Conservation (phyloP, 2,113 vertebrate genomes). For the Pontoporia blainvillei region DNA sequence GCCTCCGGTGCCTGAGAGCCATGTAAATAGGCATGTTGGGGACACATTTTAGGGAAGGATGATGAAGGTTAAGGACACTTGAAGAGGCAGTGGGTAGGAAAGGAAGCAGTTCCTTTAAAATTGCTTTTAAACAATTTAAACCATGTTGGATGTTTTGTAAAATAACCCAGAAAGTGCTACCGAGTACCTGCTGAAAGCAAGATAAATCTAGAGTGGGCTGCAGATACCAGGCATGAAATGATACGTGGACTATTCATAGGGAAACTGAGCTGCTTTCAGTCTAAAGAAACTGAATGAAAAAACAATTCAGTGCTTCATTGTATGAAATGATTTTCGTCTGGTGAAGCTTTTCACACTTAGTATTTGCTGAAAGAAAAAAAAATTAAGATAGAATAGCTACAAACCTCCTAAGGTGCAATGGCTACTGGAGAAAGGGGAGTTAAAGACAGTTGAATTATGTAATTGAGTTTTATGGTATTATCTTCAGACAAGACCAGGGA, state of each 20-base stretch:
- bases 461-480: conserved; percentile 1
- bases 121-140: conserved; percentile 38
- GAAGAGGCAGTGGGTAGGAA: not conserved
- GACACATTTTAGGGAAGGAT: conserved; percentile 48
- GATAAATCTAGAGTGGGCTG: conserved; percentile 21
- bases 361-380: conserved; percentile 29
- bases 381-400: conserved; percentile 9
- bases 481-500: not conserved
- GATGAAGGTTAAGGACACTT: not conserved
- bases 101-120: conserved; percentile 19
- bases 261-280: not conserved
- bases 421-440: not conserved
- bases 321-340: conserved; percentile 35
- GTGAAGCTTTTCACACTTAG: conserved; percentile 15
- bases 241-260: not conserved
- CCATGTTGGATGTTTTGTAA: conserved; percentile 19
- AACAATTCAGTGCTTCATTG: not conserved
- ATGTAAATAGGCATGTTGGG: conserved; percentile 80
- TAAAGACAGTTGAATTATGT: conserved; percentile 46
- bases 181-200: conserved; percentile 40
- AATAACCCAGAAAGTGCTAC: not conserved
- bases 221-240: not conserved
- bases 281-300: not conserved
- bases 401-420: not conserved
- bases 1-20: conserved; percentile 79